phyloP scores from a whole-genome alignment of 2,888 invertebrate species.

The Rambutsinella grinnellia region DNA sequence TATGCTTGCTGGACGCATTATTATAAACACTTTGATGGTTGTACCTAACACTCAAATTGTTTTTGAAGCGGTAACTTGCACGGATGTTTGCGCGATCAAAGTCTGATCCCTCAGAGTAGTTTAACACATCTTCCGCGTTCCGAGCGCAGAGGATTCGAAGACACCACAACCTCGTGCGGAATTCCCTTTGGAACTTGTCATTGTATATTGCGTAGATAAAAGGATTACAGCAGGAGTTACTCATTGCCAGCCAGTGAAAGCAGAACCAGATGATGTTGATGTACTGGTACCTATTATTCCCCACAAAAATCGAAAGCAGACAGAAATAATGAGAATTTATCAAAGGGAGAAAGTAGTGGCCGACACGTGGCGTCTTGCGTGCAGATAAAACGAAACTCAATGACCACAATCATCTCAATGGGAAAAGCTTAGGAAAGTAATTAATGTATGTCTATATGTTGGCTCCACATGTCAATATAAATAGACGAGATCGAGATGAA shows the following conservation, averaged over 20 bases:
- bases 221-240: slow-evolving; percentile 91
- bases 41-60: slow-evolving; percentile 10
- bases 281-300: slow-evolving; percentile 79
- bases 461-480: too few species aligned
- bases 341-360: neutral
- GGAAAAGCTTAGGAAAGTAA: too few species aligned
- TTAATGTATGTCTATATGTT: too few species aligned
- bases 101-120: slow-evolving; percentile 60
- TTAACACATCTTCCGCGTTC: slow-evolving; percentile 35
- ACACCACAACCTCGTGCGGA: slow-evolving; percentile 76
- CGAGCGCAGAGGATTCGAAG: slow-evolving; percentile 47
- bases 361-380: neutral
- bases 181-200: slow-evolving; percentile 85
- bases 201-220: slow-evolving; percentile 92
- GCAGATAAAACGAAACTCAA: too few species aligned
- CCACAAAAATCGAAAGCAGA: slow-evolving; percentile 20
- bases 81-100: slow-evolving; percentile 54
- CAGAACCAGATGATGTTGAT: slow-evolving; percentile 90
- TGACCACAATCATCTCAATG: too few species aligned
- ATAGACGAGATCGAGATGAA: too few species aligned
- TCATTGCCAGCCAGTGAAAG: slow-evolving; percentile 84
- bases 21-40: slow-evolving; percentile 1
- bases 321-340: neutral
- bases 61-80: slow-evolving; percentile 34
- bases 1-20: neutral